A percentile compares a stretch with the other conserved stretches of the same genome.
Evolutionary conservation across 2,888 invertebrate species (phyloP).

Genomic region (Sthenelais limicola): DNA sequence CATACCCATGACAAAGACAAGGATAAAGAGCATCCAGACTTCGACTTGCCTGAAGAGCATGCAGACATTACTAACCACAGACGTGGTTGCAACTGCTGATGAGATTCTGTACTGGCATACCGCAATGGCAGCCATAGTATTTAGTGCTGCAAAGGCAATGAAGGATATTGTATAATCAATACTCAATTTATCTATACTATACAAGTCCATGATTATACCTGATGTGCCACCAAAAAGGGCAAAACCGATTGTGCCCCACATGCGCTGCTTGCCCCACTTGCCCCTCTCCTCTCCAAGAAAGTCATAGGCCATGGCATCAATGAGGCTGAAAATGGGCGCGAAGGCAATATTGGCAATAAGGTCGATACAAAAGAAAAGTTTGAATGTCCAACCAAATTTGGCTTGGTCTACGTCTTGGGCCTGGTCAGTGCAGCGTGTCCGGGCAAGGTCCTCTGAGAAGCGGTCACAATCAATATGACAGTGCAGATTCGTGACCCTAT

Average conservation of each 20-base stretch:
- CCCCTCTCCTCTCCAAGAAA: constrained; percentile 88
- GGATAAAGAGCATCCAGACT: constrained; percentile 85
- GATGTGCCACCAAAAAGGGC: constrained; percentile 73
- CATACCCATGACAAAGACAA: constrained; percentile 86
- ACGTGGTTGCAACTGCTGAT: constrained; percentile 53
- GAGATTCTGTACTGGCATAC: constrained; percentile 73
- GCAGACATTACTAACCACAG: constrained; percentile 81
- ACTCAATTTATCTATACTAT: constrained; percentile 42
- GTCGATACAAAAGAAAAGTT: constrained; percentile 86
- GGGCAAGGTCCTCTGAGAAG: background rate
- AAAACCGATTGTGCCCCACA: constrained; percentile 92
- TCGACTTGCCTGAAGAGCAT: constrained; percentile 85
- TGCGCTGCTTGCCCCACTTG: constrained; percentile 86
- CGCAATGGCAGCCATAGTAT: constrained; percentile 82
- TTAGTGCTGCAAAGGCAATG: constrained; percentile 76
- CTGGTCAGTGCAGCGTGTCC: background rate
- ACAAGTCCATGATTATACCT: constrained; percentile 63
- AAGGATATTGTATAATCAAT: constrained; percentile 59
- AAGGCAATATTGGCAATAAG: constrained; percentile 87
- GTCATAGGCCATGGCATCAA: constrained; percentile 89
- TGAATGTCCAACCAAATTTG: constrained; percentile 75
- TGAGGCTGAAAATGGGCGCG: constrained; percentile 88
- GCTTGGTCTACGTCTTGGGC: background rate
- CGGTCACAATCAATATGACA: constrained; percentile 15
- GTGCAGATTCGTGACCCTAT: background rate